Evolutionary conservation across 2,888 invertebrate genomes (phyloP).

Genomic region (Philhelius pedissequus): DNA sequence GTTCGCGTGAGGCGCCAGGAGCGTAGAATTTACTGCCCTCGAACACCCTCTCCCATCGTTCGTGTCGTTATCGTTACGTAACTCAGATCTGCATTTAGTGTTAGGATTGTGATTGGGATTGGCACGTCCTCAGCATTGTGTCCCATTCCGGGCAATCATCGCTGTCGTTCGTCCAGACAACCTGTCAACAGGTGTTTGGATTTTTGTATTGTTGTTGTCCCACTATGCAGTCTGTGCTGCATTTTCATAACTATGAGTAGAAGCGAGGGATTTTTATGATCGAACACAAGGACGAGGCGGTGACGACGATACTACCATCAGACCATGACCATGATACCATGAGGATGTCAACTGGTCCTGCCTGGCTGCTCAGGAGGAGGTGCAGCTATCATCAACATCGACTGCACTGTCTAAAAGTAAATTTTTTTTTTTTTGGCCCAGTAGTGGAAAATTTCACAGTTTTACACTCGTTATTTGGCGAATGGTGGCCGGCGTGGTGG

Average conservation of each 20-base stretch:
- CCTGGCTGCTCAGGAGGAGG: background rate
- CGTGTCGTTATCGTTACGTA: slow-evolving; percentile 42
- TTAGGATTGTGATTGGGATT: slow-evolving; percentile 40
- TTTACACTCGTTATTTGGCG: slow-evolving; percentile 62
- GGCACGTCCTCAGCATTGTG: slow-evolving; percentile 49
- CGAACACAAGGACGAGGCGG: slow-evolving; percentile 24
- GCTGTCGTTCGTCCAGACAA: background rate
- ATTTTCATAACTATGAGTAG: slow-evolving; percentile 61
- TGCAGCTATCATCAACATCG: background rate
- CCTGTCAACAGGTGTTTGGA: slow-evolving; percentile 58
- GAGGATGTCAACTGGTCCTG: background rate
- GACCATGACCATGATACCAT: background rate
- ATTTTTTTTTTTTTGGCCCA: slow-evolving; percentile 10
- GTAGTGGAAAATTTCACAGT: slow-evolving; percentile 48
- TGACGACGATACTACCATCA: too few relatives aligned
- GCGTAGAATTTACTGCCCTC: slow-evolving; percentile 25
- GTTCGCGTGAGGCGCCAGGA: slow-evolving; percentile 60
- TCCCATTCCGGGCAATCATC: slow-evolving; percentile 17
- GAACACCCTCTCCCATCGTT: slow-evolving; percentile 44
- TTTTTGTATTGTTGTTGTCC: slow-evolving; percentile 8
- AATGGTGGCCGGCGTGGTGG: too few relatives aligned
- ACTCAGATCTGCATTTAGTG: slow-evolving; percentile 33
- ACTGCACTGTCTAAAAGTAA: background rate
- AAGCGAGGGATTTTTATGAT: slow-evolving; percentile 59
- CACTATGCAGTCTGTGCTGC: background rate